Percentiles rank a stretch among this genome's conserved stretches.
Evolutionary conservation across 2,113 vertebrate species (phyloP).

Genomic region (Psammodynastes pulverulentus): DNA sequence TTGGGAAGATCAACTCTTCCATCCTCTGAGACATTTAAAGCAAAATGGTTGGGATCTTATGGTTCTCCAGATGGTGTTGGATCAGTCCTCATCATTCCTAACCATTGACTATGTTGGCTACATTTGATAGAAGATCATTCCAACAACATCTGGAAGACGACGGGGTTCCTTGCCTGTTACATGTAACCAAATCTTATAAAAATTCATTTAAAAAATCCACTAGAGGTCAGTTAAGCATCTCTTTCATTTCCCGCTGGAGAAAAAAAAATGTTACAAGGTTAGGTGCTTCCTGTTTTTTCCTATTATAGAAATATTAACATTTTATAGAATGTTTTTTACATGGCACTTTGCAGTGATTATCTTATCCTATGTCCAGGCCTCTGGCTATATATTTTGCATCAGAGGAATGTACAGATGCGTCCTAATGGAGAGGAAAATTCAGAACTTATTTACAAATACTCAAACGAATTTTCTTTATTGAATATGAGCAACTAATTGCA

Average conservation of each 20-base stretch:
- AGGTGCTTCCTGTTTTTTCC: not conserved
- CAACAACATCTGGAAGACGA: not conserved
- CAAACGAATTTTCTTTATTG: not conserved
- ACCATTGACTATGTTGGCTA: not conserved
- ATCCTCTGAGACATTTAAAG: not conserved
- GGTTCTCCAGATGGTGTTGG: not conserved
- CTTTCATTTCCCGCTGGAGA: not conserved
- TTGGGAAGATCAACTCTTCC: not conserved
- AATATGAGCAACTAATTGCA: not conserved
- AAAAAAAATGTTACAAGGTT: not conserved
- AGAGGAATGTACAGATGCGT: too few species aligned
- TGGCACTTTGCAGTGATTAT: not conserved
- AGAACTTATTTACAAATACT: not conserved
- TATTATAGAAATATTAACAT: not conserved
- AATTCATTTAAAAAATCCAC: not conserved
- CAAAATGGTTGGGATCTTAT: not conserved
- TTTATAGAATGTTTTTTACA: not conserved
- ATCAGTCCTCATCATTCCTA: not conserved
- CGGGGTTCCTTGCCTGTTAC: not conserved
- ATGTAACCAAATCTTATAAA: not conserved
- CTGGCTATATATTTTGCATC: not conserved
- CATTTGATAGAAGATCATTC: not conserved
- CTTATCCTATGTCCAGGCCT: not conserved
- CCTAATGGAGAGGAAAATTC: not conserved
- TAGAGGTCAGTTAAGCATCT: conserved; percentile 26